Evolutionary conservation across 2,888 invertebrate species (phyloP), one percentile per base, ranked within the genome.

Genomic region (Mongoloraphidia duomilia): DNA sequence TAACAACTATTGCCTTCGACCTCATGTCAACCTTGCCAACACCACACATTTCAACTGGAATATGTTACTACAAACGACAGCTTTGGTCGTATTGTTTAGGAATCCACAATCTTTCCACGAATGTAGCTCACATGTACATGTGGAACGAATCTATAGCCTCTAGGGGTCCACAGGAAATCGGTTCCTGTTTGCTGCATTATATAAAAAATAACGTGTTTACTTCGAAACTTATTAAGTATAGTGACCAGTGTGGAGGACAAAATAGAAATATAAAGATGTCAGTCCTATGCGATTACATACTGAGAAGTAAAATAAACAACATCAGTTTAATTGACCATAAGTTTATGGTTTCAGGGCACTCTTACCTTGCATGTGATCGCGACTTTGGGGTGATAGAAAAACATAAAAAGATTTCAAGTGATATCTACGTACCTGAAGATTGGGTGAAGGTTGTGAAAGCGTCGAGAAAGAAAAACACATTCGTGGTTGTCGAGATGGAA

Each of bases 121-220:
- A 49, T 11, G 33, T 44, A 26, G 49, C 34, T 10, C 40, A 41
- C 36, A 56, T 55, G 53, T 57, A 50, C 47, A 47, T 53, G 9
- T 59, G 58, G 58, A 44, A 60, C 52, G 58, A 59, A 53, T 46
- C 54, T 1, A 38, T 51, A 41, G 60, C 58, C 14, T 60, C 60
- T 8, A 49, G 59, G 26, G 60, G 60, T n/a, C 53, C 58, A 8
- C 55, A 60, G 49, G 60, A 61, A 54, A 57, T 61, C 41, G 60
- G 55, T 11, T 59, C 57, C 8, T 61, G 59, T 44, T 34, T 60
- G 8, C 26, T 58, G 35, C 44, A 52, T 35, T 60, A 50, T 44
- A 52, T 58, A 37, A 57, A 49, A 50, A 47, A 52, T 44, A 38
- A 51, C 44, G 55, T 54, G n/a, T 44, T 46, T 9, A 53, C 52